Conservation (phyloP, 2,113 vertebrate species). For the Thalassarche chlororhynchos region DNA sequence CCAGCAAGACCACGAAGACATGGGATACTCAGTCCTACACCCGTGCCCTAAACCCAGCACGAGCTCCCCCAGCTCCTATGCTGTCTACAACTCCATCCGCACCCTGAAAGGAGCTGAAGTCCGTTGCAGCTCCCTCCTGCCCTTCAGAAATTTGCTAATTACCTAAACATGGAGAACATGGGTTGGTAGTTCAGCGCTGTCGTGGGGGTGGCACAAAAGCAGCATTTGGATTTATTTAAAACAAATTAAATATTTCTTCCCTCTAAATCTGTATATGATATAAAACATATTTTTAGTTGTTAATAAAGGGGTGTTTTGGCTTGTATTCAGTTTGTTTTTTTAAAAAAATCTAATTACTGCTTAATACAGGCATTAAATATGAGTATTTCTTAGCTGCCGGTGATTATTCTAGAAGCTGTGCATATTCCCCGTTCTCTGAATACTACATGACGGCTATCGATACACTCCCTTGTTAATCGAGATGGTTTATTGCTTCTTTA, state of each 20-base stretch:
- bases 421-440: neutral
- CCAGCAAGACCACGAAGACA: neutral
- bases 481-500: neutral
- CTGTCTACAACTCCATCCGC: neutral
- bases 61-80: neutral
- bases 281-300: neutral
- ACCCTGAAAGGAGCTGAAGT: neutral
- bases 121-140: neutral
- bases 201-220: neutral
- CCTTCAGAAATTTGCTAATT: neutral
- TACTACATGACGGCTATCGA: neutral
- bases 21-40: neutral
- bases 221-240: neutral
- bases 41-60: neutral
- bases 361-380: neutral
- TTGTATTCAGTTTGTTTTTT: neutral
- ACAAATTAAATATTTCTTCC: neutral
- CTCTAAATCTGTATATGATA: neutral
- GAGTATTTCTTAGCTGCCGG: neutral
- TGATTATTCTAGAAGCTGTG: neutral
- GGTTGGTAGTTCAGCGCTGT: neutral
- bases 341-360: neutral
- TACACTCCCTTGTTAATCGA: neutral
- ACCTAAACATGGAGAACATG: neutral
- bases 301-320: rapidly evolving